Base-by-base conservation (phyloP, 2,888 invertebrate species). In the Thyatira batis region DNA sequence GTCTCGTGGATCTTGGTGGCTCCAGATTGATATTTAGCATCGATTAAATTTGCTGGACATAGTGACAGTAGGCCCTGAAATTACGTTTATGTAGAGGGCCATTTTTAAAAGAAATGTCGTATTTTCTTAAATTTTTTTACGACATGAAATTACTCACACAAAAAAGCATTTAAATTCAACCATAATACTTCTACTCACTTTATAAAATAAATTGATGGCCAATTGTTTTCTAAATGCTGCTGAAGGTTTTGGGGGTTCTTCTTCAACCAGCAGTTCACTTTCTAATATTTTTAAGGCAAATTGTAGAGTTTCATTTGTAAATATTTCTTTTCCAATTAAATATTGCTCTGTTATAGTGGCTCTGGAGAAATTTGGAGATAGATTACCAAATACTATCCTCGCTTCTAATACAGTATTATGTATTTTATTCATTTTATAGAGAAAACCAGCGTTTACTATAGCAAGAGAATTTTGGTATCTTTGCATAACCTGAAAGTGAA, bases 401-500 rank as follows among this genome's bases (percentile, higher is more conserved):
- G 55, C 55, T 46, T 59, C 49, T 50, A 59, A 45, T 0, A 73
- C 65, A 0, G 4, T 52, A 1, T 64, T 48, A 0, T 54, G 39
- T 3, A 25, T 20, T n/a, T 23, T 69, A 53, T 61, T 49, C 30
- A 95, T 65, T 77, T 94, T 92, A 57, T 94, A 92, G 0, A 94
- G 81, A 72, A 95, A 95, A 3, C 94, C 96, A n/a, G 95, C 95
- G 70, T 96, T 95, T 0, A 97, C 94, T 53, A 95, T 93, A 0
- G 96, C 95, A 67, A 95, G 95, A 0, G 95, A 93, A 72, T 95
- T 95, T 84, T 95, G 95, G 0, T 94, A 93, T 63, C 95, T 87
- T 0, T 94, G 94, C 93, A 94, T 95, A 45, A 96, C 93, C 95
- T 96, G 73, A 2, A 76, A 76, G 8, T 17, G 4, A 33, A 27